A percentile compares a stretch with the other conserved stretches of the same genome.
phyloP scores from a whole-genome alignment of 1,140 invertebrate genomes.

The Drosophila erecta region DNA sequence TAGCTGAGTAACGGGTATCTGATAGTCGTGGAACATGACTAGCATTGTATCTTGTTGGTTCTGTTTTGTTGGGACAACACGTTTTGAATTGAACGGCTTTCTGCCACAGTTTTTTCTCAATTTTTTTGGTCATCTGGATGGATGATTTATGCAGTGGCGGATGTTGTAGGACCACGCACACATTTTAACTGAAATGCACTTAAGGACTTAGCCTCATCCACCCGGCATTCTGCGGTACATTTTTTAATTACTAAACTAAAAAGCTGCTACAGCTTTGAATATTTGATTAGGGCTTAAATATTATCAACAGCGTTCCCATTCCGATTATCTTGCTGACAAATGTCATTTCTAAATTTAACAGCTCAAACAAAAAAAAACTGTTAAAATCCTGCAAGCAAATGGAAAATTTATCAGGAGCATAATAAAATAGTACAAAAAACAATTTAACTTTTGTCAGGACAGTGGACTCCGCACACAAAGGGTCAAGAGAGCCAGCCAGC shows the following conservation, averaged over 20 bases:
- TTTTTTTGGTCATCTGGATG: conserved; percentile 34
- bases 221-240: neutral
- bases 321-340: conserved; percentile 63
- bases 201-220: conserved; percentile 54
- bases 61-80: conserved; percentile 56
- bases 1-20: no score
- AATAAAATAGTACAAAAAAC: conserved; percentile 70
- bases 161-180: conserved; percentile 10
- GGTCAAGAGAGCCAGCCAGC: conserved; percentile 44
- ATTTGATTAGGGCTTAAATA: conserved; percentile 28
- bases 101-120: conserved; percentile 21
- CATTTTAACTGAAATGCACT: conserved; percentile 78
- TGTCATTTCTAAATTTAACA: conserved; percentile 73
- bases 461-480: conserved; percentile 10
- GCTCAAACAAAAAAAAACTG: conserved; percentile 16
- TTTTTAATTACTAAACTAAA: conserved; percentile 40
- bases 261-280: conserved; percentile 21
- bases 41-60: no score
- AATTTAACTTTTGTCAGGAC: conserved; percentile 73
- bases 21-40: no score
- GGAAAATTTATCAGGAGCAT: conserved; percentile 55
- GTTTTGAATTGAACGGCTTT: conserved; percentile 75
- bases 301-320: conserved; percentile 24
- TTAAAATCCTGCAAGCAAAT: conserved; percentile 51
- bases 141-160: conserved; percentile 64